These are phyloP conservation scores for Zygaena filipendulae DNA, from an alignment of 2,888 invertebrate species.

Conservation along the genomic window DNA sequence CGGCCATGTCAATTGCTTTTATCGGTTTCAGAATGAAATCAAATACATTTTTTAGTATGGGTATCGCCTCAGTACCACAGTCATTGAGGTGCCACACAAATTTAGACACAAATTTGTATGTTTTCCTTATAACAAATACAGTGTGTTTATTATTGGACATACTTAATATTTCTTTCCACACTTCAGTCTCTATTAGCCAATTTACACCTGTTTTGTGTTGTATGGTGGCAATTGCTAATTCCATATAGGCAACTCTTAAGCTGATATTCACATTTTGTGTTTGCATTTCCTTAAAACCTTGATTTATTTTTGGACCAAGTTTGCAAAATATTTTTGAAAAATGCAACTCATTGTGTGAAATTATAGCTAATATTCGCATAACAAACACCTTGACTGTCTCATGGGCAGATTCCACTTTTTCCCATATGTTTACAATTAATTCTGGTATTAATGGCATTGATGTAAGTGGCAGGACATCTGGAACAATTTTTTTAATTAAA, in stretches of 20 bases:
- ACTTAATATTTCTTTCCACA: conserved; percentile 74
- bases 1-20: conserved; percentile 59
- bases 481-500: too few relatives aligned
- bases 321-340: conserved; percentile 66
- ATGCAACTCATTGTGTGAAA: conserved; percentile 67
- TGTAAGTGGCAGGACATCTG: conserved; percentile 36
- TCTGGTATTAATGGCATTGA: conserved; percentile 33
- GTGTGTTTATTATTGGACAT: conserved; percentile 75
- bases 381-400: conserved; percentile 68
- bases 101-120: conserved; percentile 71
- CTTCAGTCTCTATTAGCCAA: conserved; percentile 71
- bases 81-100: conserved; percentile 68
- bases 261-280: conserved; percentile 61
- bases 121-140: conserved; percentile 76
- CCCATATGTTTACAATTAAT: conserved; percentile 31
- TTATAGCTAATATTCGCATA: conserved; percentile 70
- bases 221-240: conserved; percentile 69
- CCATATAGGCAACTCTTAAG: conserved; percentile 74
- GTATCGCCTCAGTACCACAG: conserved; percentile 50
- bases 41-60: conserved; percentile 58
- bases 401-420: conserved; percentile 29
- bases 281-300: conserved; percentile 32
- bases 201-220: conserved; percentile 72
- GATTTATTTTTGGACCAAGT: conserved; percentile 28
- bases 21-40: conserved; percentile 68